Evolutionary conservation across 2,797 vertebrate species (phyloP).

Genomic region (Gymnocypris eckloni): DNA sequence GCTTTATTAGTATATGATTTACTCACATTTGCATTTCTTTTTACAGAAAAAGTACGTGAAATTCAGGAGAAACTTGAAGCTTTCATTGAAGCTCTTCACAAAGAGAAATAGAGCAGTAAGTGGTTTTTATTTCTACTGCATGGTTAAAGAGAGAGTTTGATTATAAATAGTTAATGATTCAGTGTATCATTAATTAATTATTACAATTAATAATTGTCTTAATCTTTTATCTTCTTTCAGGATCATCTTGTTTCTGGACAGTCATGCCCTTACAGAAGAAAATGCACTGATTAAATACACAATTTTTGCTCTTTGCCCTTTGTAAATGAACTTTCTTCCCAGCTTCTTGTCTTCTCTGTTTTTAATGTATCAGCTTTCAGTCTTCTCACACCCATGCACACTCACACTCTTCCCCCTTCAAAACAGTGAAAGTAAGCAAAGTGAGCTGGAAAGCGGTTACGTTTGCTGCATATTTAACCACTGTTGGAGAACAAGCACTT

Average conservation of each 20-base stretch:
- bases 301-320: slow-evolving; percentile 36
- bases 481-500: slow-evolving; percentile 38
- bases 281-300: slow-evolving; percentile 71
- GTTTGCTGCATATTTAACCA: slow-evolving; percentile 42
- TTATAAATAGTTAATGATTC: not conserved
- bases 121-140: slow-evolving; percentile 44
- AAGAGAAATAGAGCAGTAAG: slow-evolving; percentile 88
- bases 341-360: slow-evolving; percentile 55
- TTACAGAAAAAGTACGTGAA: slow-evolving; percentile 96
- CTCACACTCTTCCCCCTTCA: not conserved
- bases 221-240: slow-evolving; percentile 53
- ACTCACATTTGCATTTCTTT: slow-evolving; percentile 41
- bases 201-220: not conserved
- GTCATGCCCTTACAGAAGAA: slow-evolving; percentile 55
- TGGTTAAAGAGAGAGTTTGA: not conserved
- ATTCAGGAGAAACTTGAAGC: slow-evolving; percentile 99
- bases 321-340: slow-evolving; percentile 64
- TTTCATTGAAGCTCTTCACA: slow-evolving; percentile 99
- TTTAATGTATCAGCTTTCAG: slow-evolving; percentile 56
- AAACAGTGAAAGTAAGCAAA: slow-evolving; percentile 42
- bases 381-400: not conserved
- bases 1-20: not conserved
- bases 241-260: slow-evolving; percentile 41
- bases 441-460: slow-evolving; percentile 38
- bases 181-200: not conserved